Evolutionary conservation across 2,888 invertebrate species (phyloP).

Genomic region (Gortyna flavago): DNA sequence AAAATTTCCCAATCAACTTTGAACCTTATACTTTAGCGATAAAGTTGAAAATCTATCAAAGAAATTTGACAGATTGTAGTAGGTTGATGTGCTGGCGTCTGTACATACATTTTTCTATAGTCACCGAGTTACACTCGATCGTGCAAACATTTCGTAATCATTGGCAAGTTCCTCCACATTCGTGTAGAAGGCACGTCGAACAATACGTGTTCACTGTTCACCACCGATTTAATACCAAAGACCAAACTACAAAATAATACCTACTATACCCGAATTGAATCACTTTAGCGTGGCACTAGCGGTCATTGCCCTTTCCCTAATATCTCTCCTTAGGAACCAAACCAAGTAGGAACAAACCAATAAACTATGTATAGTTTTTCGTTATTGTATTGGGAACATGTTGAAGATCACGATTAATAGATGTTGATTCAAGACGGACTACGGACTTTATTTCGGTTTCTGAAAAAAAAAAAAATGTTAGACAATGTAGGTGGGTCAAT

Average conservation of each 20-base stretch:
- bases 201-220: slow-evolving; percentile 40
- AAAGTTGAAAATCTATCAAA: too few species aligned
- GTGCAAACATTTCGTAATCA: slow-evolving; percentile 49
- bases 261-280: background rate
- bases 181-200: slow-evolving; percentile 20
- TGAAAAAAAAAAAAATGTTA: background rate
- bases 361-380: background rate
- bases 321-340: background rate
- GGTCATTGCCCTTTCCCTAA: background rate
- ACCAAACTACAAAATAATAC: background rate
- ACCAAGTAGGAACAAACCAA: too few species aligned
- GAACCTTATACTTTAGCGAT: too few species aligned
- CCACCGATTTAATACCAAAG: slow-evolving; percentile 37
- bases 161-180: slow-evolving; percentile 51
- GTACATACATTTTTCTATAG: slow-evolving; percentile 12
- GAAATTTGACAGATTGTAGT: too few species aligned
- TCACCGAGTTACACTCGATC: slow-evolving; percentile 12
- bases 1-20: too few species aligned
- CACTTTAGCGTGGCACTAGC: background rate
- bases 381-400: background rate
- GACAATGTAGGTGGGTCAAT: background rate
- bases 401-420: background rate
- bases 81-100: too few species aligned
- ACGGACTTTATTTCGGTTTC: background rate
- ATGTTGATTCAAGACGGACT: background rate